Evolutionary conservation across 2,113 vertebrate genomes (phyloP).

Genomic region (Serilophus lunatus): DNA sequence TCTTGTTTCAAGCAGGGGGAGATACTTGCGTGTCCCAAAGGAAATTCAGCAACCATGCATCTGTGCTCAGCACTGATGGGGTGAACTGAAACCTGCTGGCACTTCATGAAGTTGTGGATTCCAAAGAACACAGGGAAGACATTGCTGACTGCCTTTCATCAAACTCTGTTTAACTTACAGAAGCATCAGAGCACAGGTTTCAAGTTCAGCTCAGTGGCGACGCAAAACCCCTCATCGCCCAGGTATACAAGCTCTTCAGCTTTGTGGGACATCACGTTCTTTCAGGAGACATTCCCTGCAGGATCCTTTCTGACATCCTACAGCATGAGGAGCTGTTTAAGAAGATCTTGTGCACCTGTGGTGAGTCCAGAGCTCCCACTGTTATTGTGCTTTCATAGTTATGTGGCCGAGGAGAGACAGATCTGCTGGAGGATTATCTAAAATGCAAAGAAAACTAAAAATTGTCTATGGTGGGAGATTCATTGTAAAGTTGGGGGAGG

Average conservation of each 20-base stretch:
- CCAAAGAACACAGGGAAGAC: background rate
- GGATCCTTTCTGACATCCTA: background rate
- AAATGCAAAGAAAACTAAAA: background rate
- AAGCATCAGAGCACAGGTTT: accelerated
- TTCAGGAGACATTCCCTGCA: background rate
- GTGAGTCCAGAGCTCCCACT: background rate
- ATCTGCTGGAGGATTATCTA: too few species aligned
- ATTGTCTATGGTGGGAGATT: background rate
- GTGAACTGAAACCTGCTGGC: background rate
- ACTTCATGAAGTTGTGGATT: background rate
- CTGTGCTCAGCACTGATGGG: background rate
- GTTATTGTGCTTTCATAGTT: accelerated
- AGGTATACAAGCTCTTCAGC: accelerated
- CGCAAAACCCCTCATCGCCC: accelerated
- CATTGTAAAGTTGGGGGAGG: background rate
- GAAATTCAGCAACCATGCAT: background rate
- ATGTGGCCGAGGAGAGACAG: background rate
- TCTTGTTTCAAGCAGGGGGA: background rate
- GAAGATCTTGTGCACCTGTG: background rate
- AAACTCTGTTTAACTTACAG: background rate
- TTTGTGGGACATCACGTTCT: accelerated
- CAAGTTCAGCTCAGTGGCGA: accelerated
- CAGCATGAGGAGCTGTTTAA: background rate
- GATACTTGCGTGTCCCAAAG: background rate
- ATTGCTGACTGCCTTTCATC: background rate